Evolutionary conservation across 2,797 vertebrate species (phyloP), one percentile per base, ranked within the genome.

Genomic region (Pampus argenteus): DNA sequence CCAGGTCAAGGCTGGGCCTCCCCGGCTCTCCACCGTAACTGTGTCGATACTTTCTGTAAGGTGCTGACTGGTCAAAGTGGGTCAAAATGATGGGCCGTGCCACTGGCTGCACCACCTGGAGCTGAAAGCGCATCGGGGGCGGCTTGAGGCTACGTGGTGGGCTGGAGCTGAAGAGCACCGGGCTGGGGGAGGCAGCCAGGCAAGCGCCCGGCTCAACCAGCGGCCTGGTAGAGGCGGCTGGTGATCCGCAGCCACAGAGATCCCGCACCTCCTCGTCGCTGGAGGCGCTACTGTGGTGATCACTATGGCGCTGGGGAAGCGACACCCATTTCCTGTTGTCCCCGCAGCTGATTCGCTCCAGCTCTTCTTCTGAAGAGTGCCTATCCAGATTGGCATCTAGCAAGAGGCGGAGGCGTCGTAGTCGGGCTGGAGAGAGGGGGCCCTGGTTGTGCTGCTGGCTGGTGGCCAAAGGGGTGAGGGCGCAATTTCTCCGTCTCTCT

Each of bases 261-360:
- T 95, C 96, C 85, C 96, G 96, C 80, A 98, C 96, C 74, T 98
- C 97, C 71, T 98, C 97, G 0, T 98, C 97, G 0, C 97, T 97
- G 76, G 97, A 97, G 81, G 96, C 89, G 9, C 96, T 92, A 88
- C 94, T 96, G 90, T 90, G 91, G 88, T 91, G 91, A 38, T 93
- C 96, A 10, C 87, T 60, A 22, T 94, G 94, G 80, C 94, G 86
- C 59, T 88, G 92, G n/a, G 89, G 88, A 1, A 92, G 74, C 1
- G 94, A 91, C 63, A 92, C 66, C 96, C 96, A 96, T 90, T 96
- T 96, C 28, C 95, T 92, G 88, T 93, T 95, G 84, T 96, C 95
- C 6, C 95, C 95, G 0, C 94, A 77, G 87, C 94, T 96, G 83
- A 98, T 97, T 45, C 94, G 93, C 84, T 98, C 97, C 0, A 97